Percentiles rank a stretch among this genome's conserved stretches.
Conservation (phyloP, 1,140 invertebrate species). For the Drosophila erecta region DNA sequence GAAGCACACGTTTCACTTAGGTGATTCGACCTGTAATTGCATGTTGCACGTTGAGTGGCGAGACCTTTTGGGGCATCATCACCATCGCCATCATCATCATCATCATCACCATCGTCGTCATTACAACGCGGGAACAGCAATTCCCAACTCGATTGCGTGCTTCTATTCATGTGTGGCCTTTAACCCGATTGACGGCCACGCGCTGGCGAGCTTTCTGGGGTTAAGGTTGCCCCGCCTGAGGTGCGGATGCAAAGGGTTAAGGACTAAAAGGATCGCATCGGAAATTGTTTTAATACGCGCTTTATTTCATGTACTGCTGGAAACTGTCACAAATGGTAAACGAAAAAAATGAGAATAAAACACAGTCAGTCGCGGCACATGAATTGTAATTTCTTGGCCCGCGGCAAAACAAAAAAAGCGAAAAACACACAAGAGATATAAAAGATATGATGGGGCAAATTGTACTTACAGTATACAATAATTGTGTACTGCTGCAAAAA, state of each 20-base stretch:
- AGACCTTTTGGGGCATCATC: constrained; percentile 33
- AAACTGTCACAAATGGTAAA: constrained; percentile 34
- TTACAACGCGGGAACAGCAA: constrained; percentile 14
- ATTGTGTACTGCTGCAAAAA: too few species aligned
- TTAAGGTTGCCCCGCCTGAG: constrained; percentile 12
- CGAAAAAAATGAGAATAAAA: neutral
- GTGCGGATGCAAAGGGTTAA: constrained; percentile 30
- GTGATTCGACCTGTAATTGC: constrained; percentile 34
- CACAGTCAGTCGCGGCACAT: constrained; percentile 13
- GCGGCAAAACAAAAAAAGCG: constrained; percentile 1
- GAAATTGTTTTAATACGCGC: constrained; percentile 39
- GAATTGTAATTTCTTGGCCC: constrained; percentile 40
- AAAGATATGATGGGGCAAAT: too few species aligned
- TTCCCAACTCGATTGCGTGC: constrained; percentile 35
- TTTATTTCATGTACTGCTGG: constrained; percentile 45
- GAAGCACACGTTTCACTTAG: constrained; percentile 4
- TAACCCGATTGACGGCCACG: constrained; percentile 18
- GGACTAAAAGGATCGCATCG: constrained; percentile 8
- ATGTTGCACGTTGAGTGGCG: constrained; percentile 51
- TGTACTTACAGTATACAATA: too few species aligned
- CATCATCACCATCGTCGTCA: constrained; percentile 24
- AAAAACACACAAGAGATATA: constrained; percentile 5
- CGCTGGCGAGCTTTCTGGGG: neutral
- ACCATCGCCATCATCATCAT: too few species aligned
- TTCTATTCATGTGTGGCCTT: constrained; percentile 31